Evolutionary conservation across 2,888 invertebrate species (phyloP).

Genomic region (Nomada ruficornis): DNA sequence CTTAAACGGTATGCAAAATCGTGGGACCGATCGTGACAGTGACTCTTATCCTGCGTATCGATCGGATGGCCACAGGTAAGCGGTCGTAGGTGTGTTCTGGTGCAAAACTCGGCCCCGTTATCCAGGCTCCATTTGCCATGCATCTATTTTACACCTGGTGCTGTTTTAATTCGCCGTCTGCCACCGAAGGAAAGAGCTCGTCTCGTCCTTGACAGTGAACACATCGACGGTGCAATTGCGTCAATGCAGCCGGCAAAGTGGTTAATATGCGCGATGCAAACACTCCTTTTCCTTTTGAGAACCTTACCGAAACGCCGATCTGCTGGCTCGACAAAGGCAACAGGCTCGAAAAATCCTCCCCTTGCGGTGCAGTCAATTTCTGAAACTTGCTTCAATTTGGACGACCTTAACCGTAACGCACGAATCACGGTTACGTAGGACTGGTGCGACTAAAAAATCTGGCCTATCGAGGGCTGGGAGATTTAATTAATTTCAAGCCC

Average conservation of each 20-base stretch:
- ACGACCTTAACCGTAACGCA: too few species aligned
- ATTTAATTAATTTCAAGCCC: too few species aligned
- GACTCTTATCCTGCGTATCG: not conserved
- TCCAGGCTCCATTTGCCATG: conserved; percentile 8
- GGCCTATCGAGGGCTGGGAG: too few species aligned
- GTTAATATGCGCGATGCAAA: conserved; percentile 41
- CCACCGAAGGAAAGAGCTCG: conserved; percentile 21
- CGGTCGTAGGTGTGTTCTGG: not conserved
- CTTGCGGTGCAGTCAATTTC: too few species aligned
- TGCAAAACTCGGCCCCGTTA: conserved; percentile 5
- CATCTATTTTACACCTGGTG: conserved; percentile 2
- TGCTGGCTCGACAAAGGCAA: too few species aligned
- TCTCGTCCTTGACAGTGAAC: conserved; percentile 50
- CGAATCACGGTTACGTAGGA: too few species aligned
- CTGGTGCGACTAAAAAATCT: too few species aligned
- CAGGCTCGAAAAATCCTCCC: too few species aligned
- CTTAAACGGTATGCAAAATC: too few species aligned
- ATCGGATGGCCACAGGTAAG: not conserved
- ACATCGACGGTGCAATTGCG: conserved; percentile 47
- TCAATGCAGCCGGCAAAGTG: conserved; percentile 41
- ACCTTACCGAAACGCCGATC: conserved; percentile 5
- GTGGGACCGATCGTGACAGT: not conserved
- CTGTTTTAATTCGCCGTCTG: conserved; percentile 23
- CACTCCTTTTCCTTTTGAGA: conserved; percentile 28
- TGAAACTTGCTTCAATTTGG: too few species aligned